A percentile compares a stretch with the other conserved stretches of the same genome.
Evolutionary conservation across 2,113 vertebrate species (phyloP).

Genomic region (Crocuta crocuta): DNA sequence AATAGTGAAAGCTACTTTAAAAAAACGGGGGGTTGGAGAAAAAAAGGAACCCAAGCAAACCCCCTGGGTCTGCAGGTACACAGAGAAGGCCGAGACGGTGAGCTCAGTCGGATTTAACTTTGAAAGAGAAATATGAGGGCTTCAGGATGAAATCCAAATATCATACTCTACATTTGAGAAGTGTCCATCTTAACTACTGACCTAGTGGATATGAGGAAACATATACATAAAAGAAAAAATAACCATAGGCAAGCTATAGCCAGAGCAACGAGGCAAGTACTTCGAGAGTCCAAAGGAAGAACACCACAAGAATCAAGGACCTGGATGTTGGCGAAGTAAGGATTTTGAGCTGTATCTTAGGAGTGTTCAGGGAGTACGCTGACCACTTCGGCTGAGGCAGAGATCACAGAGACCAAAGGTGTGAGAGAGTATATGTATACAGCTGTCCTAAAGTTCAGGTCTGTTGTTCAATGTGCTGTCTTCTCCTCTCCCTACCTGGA

Average conservation of each 20-base stretch:
- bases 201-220: not conserved
- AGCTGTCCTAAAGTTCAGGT: not conserved
- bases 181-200: not conserved
- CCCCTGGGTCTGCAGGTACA: not conserved
- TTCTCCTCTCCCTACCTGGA: not conserved
- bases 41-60: not conserved
- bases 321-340: not conserved
- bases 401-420: not conserved
- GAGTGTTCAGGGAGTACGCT: not conserved
- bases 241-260: not conserved
- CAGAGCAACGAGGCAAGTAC: not conserved
- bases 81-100: not conserved
- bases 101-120: not conserved
- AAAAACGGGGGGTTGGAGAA: not conserved
- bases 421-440: not conserved
- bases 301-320: not conserved
- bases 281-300: not conserved
- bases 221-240: not conserved
- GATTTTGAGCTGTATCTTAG: not conserved
- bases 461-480: not conserved
- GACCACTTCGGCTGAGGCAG: not conserved
- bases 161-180: not conserved
- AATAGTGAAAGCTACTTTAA: not conserved
- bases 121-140: not conserved
- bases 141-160: constrained; percentile 29